phyloP scores from a whole-genome alignment of 2,888 invertebrate genomes.

The Thyatira batis region DNA sequence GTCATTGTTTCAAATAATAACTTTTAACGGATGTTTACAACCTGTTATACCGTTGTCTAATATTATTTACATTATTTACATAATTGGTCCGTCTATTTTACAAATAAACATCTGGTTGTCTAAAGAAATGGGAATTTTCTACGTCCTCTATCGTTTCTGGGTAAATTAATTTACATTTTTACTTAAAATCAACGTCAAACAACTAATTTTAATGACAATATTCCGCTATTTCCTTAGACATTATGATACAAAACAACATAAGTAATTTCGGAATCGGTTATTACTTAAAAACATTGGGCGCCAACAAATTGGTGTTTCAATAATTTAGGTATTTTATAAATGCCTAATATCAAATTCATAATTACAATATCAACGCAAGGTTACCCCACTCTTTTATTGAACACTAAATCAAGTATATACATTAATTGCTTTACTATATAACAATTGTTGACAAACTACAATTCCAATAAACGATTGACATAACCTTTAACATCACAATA shows the following conservation, averaged over 20 bases:
- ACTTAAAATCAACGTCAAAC: conserved; percentile 4
- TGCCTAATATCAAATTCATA: conserved; percentile 30
- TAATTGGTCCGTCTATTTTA: conserved; percentile 77
- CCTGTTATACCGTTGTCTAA: conserved; percentile 68
- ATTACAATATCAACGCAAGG: conserved; percentile 31
- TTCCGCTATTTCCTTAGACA: background rate
- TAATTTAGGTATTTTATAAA: conserved; percentile 22
- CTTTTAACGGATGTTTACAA: conserved; percentile 53
- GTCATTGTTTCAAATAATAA: conserved; percentile 45
- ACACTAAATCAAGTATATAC: background rate
- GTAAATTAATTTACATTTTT: background rate
- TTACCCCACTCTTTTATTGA: conserved; percentile 34
- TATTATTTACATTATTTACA: conserved; percentile 77
- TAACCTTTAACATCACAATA: conserved; percentile 31
- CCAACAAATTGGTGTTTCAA: conserved; percentile 50
- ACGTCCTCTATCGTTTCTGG: too few species aligned
- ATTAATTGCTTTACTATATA: background rate
- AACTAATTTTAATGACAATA: background rate
- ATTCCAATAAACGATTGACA: conserved; percentile 36
- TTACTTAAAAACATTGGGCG: conserved; percentile 47
- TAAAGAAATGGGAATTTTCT: conserved; percentile 11
- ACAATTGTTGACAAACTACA: background rate
- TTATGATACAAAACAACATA: conserved; percentile 2
- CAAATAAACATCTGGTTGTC: conserved; percentile 40
- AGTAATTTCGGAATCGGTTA: conserved; percentile 35